These are phyloP conservation scores for Gallinago media DNA, from an alignment of 2,113 vertebrate species.

Conservation along the genomic window DNA sequence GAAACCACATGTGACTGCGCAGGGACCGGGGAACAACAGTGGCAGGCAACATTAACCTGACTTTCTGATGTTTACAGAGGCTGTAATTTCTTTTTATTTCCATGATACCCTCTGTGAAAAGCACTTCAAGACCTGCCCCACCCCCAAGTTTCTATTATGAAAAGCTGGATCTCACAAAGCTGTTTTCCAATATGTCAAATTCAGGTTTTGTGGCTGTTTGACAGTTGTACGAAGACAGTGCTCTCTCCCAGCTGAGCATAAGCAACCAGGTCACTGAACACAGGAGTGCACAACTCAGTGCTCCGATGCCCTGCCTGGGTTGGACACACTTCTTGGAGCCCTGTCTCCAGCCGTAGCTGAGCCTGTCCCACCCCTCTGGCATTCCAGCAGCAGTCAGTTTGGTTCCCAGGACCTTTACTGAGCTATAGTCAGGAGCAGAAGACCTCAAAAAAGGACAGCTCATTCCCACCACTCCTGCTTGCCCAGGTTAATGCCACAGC, in stretches of 20 bases:
- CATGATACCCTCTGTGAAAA: not conserved
- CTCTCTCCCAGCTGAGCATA: not conserved
- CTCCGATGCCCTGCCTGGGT: not conserved
- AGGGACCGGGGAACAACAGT: not conserved
- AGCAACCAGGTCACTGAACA: not conserved
- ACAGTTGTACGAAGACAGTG: not conserved
- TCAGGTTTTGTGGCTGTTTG: not conserved
- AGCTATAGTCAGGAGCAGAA: not conserved
- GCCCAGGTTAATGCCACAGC: fast-evolving
- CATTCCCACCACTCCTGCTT: not conserved
- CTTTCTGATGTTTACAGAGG: not conserved
- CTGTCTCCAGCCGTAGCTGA: not conserved
- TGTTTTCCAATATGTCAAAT: not conserved
- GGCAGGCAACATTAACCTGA: not conserved
- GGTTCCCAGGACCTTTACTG: not conserved
- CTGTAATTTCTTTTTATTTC: not conserved
- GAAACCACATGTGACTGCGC: not conserved
- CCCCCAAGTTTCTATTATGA: not conserved
- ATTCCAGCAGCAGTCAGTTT: not conserved
- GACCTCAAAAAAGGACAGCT: not conserved
- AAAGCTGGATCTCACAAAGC: not conserved
- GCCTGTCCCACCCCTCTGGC: not conserved
- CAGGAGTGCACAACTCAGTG: not conserved
- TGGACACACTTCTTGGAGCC: fast-evolving
- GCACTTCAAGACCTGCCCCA: not conserved